Evolutionary conservation across 2,888 invertebrate genomes (phyloP), one percentile per base, ranked within the genome.

Genomic region (Sicus ferrugineus): DNA sequence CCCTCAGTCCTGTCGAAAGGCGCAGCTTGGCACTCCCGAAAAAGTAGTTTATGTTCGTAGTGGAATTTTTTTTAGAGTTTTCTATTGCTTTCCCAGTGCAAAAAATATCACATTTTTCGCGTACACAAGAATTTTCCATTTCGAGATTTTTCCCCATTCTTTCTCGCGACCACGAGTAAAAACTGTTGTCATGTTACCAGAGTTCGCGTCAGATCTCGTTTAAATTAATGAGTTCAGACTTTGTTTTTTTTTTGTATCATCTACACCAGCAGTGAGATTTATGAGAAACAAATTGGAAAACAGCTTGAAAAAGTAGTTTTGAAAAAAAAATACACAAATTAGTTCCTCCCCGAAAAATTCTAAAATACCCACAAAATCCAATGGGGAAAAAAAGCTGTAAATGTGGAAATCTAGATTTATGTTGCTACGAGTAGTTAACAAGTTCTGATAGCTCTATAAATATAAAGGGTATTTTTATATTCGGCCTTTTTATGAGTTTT

Each of bases 161-260:
- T 59, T 56, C 69, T 62, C 63, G 50, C 59, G 64, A 69, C 54
- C 72, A 77, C 78, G 81, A 82, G 81, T 82, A 82, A 81, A 82
- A 82, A 82, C n/a, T n/a, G n/a, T 82, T 82, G 81, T 77, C 76
- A 78, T 79, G 79, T 78, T 81, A 79, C 79, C 81, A 82, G 77
- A 77, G 79, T 80, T 77, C 75, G 79, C 79, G 81, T 79, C 80
- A 81, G 83, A 83, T 78, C 82, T 83, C 83, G 81, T 83, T 83
- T 82, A 83, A 83, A 83, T 83, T 83, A 83, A 83, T 83, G 83
- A 83, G 83, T 83, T 83, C 77, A 74, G 78, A 71, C 75, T 75
- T 78, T 76, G 75, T 77, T 68, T 73, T n/a, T n/a, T n/a, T n/a
- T 72, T 67, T 65, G 30, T 34, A 56, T n/a, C 30, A 42, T 46